Percentiles rank a stretch among this genome's conserved stretches.
These are phyloP conservation scores for Chloropsis hardwickii DNA, from an alignment of 2,113 vertebrate species.

Conservation along the genomic window DNA sequence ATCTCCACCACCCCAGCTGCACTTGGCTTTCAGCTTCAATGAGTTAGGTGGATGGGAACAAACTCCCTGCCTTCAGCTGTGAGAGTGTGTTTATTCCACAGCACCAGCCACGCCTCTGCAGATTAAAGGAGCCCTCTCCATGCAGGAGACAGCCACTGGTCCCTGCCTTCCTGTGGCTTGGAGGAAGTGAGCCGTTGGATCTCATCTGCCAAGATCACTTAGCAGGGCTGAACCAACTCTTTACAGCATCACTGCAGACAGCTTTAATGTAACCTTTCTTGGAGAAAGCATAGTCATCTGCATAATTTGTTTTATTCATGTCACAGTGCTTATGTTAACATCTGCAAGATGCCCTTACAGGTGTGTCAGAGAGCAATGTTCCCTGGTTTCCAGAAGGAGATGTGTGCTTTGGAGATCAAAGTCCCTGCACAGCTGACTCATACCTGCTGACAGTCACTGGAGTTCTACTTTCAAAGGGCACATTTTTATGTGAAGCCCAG, in stretches of 20 bases:
- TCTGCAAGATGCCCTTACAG: neutral
- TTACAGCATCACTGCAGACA: neutral
- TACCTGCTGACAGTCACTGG: neutral
- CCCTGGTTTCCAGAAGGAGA: neutral
- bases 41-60: neutral
- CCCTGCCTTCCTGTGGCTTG: accelerated
- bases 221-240: neutral
- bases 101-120: neutral
- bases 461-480: neutral
- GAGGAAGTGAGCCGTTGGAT: neutral
- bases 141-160: neutral
- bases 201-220: neutral
- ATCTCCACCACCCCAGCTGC: neutral
- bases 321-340: neutral
- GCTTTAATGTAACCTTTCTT: neutral
- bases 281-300: neutral
- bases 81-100: accelerated
- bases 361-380: neutral
- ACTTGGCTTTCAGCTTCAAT: neutral
- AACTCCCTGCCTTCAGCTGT: neutral
- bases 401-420: neutral
- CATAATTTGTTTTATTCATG: neutral
- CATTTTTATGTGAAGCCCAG: neutral
- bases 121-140: neutral
- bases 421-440: neutral